A percentile compares a stretch with the other conserved stretches of the same genome.
These are phyloP conservation scores for Euphonia xanthogaster DNA, from an alignment of 2,797 vertebrate genomes.

Conservation along the genomic window DNA sequence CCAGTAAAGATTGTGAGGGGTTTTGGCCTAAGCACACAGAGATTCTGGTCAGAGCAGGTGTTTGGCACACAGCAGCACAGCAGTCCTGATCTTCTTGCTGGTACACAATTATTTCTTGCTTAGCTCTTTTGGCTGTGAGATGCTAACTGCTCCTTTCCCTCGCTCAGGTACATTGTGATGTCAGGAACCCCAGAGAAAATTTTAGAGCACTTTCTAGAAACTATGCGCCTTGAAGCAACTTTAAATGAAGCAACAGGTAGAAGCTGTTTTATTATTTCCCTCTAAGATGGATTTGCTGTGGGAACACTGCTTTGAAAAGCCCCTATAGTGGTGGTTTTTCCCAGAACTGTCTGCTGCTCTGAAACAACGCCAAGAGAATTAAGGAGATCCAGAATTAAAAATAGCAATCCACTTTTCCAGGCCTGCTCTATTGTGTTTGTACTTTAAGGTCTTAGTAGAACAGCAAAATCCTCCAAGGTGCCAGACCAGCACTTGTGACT, in stretches of 20 bases:
- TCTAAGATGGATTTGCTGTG: not conserved
- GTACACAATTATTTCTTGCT: not conserved
- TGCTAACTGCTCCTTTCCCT: conserved; percentile 39
- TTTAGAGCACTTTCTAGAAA: conserved; percentile 98
- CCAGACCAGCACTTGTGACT: not conserved
- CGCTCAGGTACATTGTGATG: conserved; percentile 94
- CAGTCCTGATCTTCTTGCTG: not conserved
- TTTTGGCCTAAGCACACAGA: not conserved
- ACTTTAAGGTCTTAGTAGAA: not conserved
- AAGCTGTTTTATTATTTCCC: not conserved
- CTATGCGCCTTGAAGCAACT: conserved; percentile 90
- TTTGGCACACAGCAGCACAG: not conserved
- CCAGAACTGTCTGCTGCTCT: not conserved
- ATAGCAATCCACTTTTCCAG: not conserved
- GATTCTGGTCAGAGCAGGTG: not conserved
- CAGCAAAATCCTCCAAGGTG: not conserved
- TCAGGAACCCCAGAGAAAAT: conserved; percentile 98
- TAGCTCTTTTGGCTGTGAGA: not conserved
- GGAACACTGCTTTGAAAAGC: not conserved
- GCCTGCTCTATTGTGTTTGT: not conserved
- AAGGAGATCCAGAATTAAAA: not conserved
- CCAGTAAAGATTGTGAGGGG: not conserved
- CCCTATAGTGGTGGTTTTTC: not conserved
- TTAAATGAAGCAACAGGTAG: conserved; percentile 86
- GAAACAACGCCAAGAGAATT: not conserved